Evolutionary conservation across 2,888 invertebrate genomes (phyloP).

Genomic region (Perizoma flavofasciatum): DNA sequence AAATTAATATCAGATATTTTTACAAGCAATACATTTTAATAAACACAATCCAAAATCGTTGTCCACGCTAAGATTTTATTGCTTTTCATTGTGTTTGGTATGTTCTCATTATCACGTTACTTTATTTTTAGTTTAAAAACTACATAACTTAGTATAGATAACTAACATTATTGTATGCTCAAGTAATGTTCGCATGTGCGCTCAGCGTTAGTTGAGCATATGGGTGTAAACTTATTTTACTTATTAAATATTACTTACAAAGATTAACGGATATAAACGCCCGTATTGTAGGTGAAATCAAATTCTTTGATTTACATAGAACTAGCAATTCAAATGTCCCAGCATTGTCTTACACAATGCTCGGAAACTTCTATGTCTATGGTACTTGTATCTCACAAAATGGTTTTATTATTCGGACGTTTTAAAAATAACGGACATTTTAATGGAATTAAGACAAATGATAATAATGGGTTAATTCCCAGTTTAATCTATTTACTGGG

Average conservation of each 20-base stretch:
- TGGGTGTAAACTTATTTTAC: no score
- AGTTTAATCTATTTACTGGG: constrained; percentile 33
- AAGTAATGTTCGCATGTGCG: background rate
- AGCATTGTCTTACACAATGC: no score
- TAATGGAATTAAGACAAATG: constrained; percentile 19
- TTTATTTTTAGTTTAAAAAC: constrained; percentile 9
- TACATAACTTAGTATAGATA: constrained; percentile 4
- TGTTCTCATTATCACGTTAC: background rate
- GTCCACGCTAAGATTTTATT: background rate
- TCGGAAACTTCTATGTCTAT: no score
- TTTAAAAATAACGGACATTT: constrained; percentile 11
- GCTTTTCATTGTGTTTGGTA: background rate
- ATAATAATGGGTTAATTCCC: constrained; percentile 11
- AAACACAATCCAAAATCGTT: no score
- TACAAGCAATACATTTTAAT: no score
- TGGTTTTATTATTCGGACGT: constrained; percentile 15
- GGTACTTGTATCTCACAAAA: constrained; percentile 2
- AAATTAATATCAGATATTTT: constrained; percentile 23
- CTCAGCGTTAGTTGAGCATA: no score
- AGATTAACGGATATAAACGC: no score
- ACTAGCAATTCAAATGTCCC: no score
- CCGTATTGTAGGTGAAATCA: no score
- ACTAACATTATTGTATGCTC: background rate
- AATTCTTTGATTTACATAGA: no score
- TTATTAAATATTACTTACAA: no score